Conservation (phyloP, 2,797 vertebrate genomes). For the Spondyliosoma cantharus region DNA sequence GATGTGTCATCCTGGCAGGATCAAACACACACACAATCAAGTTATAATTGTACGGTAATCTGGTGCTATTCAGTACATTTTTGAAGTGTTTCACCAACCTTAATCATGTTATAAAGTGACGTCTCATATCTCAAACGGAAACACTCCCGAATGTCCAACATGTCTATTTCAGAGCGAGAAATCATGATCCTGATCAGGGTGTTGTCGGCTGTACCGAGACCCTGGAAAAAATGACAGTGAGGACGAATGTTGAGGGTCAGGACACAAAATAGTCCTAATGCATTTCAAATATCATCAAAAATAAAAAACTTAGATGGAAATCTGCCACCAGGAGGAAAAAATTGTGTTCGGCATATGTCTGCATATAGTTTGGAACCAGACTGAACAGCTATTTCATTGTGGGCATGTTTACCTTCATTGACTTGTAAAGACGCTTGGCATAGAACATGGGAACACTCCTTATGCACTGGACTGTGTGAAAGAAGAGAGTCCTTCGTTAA, state of each 20-base stretch:
- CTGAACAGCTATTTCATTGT: not conserved
- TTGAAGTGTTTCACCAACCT: slow-evolving; percentile 77
- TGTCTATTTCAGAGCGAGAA: slow-evolving; percentile 93
- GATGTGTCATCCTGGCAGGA: slow-evolving; percentile 93
- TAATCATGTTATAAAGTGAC: slow-evolving; percentile 95
- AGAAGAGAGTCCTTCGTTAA: slow-evolving; percentile 15
- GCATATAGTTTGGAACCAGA: not conserved
- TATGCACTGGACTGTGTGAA: slow-evolving; percentile 89
- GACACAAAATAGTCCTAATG: not conserved
- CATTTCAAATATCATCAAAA: not conserved
- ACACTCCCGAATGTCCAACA: slow-evolving; percentile 97
- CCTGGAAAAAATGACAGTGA: slow-evolving; percentile 79
- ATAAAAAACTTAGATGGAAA: not conserved
- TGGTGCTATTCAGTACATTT: not conserved
- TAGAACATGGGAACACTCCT: slow-evolving; percentile 93
- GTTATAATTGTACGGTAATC: not conserved
- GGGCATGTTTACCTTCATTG: slow-evolving; percentile 92
- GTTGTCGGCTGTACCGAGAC: slow-evolving; percentile 95
- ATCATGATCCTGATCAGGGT: slow-evolving; percentile 98
- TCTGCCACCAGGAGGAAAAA: not conserved
- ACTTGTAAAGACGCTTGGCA: slow-evolving; percentile 93
- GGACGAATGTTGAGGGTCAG: not conserved
- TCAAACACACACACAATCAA: slow-evolving; percentile 39
- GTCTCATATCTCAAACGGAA: slow-evolving; percentile 95
- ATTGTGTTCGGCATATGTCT: not conserved